Conservation (phyloP, 2,797 vertebrate genomes). For the Orestias chungarensis region DNA sequence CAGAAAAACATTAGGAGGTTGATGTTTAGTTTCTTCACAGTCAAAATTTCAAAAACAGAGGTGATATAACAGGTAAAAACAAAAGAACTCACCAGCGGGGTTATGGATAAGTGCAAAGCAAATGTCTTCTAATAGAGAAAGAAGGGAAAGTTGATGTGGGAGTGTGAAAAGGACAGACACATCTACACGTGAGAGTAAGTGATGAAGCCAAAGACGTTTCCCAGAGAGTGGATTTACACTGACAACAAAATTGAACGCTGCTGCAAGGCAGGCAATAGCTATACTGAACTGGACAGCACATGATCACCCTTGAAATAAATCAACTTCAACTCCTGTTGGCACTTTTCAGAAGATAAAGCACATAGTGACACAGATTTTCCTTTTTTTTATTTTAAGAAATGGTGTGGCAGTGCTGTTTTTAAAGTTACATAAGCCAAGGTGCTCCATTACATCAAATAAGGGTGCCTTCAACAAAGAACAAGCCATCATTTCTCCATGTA, state of each 20-base stretch:
- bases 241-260: constrained; percentile 61
- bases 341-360: constrained; percentile 53
- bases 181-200: constrained; percentile 25
- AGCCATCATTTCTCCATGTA: constrained; percentile 1
- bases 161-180: constrained; percentile 39
- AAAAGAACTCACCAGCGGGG: constrained; percentile 25
- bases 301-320: constrained; percentile 64
- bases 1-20: constrained; percentile 72
- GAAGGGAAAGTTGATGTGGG: constrained; percentile 23
- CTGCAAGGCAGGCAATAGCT: constrained; percentile 45
- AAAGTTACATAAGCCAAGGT: constrained; percentile 67
- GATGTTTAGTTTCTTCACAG: constrained; percentile 57
- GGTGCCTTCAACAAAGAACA: constrained; percentile 26
- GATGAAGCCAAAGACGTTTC: constrained; percentile 47
- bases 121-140: constrained; percentile 26
- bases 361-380: constrained; percentile 36
- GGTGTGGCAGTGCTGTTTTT: constrained; percentile 45
- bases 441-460: constrained; percentile 69
- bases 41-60: constrained; percentile 48
- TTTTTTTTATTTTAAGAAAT: constrained; percentile 16
- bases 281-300: constrained; percentile 58
- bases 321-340: constrained; percentile 45
- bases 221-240: constrained; percentile 65
- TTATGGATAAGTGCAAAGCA: constrained; percentile 32
- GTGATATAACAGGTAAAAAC: constrained; percentile 41